These are phyloP conservation scores for Nannoperca australis DNA, from an alignment of 2,797 vertebrate genomes.

Conservation along the genomic window DNA sequence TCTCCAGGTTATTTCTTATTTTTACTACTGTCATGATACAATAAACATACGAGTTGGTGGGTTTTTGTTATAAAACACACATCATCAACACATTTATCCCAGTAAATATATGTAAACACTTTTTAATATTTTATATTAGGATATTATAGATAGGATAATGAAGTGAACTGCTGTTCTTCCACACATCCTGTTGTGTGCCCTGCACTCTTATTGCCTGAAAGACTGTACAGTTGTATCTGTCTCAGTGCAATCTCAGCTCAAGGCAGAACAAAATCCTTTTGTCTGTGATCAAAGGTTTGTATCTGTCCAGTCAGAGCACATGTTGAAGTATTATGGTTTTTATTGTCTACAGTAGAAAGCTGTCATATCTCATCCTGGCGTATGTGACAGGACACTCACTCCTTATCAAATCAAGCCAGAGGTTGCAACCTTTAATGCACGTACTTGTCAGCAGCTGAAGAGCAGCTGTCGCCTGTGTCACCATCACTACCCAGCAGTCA, in stretches of 20 bases:
- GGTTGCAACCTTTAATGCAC: neutral
- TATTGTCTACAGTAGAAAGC: constrained; percentile 20
- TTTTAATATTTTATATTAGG: too few relatives aligned
- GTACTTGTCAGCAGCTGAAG: constrained; percentile 12
- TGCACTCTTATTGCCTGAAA: too few relatives aligned
- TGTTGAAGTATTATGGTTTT: neutral
- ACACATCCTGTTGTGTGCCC: too few relatives aligned
- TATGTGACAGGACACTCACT: constrained; percentile 17
- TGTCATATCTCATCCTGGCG: constrained; percentile 29
- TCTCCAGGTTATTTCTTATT: too few relatives aligned
- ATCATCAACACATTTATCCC: too few relatives aligned
- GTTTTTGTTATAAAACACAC: too few relatives aligned
- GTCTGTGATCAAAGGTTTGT: neutral
- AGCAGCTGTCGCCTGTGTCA: constrained; percentile 43
- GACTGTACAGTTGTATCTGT: too few relatives aligned
- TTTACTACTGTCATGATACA: too few relatives aligned
- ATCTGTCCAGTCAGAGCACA: neutral
- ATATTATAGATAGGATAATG: too few relatives aligned
- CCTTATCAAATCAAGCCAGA: constrained; percentile 29
- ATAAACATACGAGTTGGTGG: too few relatives aligned
- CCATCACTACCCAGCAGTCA: constrained; percentile 15
- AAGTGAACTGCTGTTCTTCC: too few relatives aligned
- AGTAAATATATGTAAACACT: too few relatives aligned
- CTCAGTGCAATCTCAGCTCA: neutral
- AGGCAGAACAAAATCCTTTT: neutral